Percentiles rank a stretch among this genome's conserved stretches.
Conservation (phyloP, 2,888 invertebrate genomes). For the Volucella inflata region DNA sequence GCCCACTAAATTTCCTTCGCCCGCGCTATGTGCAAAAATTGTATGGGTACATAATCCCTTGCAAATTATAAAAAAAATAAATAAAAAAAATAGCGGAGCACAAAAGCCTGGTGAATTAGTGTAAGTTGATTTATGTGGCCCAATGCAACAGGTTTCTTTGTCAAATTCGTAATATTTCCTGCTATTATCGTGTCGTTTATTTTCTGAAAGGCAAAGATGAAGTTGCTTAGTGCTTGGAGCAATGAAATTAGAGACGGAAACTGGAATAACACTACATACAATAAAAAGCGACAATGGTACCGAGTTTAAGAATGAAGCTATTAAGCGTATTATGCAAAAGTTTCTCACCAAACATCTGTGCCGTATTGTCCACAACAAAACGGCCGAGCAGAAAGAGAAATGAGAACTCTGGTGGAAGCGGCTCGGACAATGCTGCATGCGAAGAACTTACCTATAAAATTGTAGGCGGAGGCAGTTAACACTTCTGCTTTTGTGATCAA, state of each 20-base stretch:
- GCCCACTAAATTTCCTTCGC: no score
- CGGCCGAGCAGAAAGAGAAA: no score
- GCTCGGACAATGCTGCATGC: slow-evolving; percentile 21
- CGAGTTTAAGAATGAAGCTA: neutral
- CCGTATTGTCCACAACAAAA: no score
- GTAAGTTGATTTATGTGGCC: slow-evolving; percentile 1
- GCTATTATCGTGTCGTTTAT: slow-evolving; percentile 1
- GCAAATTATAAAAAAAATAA: neutral
- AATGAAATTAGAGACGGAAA: neutral
- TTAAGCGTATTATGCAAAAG: slow-evolving; percentile 1
- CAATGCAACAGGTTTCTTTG: slow-evolving; percentile 3
- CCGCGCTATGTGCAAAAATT: slow-evolving; percentile 9
- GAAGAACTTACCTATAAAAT: slow-evolving; percentile 5
- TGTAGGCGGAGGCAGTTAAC: neutral
- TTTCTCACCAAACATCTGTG: slow-evolving; percentile 10
- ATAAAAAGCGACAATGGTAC: neutral
- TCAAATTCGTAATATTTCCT: slow-evolving; percentile 2
- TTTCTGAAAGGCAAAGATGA: neutral
- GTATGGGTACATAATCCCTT: no score
- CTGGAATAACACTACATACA: neutral
- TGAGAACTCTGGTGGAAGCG: no score
- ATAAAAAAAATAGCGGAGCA: neutral
- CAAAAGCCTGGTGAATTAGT: slow-evolving; percentile 5
- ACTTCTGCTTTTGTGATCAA: slow-evolving; percentile 22
- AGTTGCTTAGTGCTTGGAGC: neutral